Evolutionary conservation across 37 sponge, comb jelly and placozoan species (phyloP).

Genomic region (Oopsacas minuta): DNA sequence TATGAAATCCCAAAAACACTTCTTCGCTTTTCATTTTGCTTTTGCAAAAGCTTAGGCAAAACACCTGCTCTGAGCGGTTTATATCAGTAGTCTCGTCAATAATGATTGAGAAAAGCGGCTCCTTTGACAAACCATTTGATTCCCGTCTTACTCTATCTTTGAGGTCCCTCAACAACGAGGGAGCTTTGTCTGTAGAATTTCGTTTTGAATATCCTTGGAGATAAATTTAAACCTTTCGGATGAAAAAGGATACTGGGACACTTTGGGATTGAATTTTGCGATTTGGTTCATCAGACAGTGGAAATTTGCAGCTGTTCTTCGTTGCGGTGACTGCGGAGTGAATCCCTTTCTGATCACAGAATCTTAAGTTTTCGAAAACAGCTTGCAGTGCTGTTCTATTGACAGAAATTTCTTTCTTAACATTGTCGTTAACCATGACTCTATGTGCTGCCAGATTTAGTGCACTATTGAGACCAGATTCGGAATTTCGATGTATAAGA

Average conservation of each 20-base stretch:
- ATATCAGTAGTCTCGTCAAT: no score
- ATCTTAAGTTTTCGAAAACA: neutral
- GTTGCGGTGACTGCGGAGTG: neutral
- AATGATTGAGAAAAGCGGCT: no score
- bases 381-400: neutral
- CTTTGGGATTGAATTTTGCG: neutral
- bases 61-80: no score
- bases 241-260: neutral
- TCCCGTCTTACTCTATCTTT: neutral
- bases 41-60: no score
- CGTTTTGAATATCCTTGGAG: constrained; percentile 7
- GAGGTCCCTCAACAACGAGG: neutral
- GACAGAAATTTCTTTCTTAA: neutral
- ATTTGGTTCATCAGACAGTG: constrained; percentile 13
- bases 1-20: no score
- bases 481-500: neutral
- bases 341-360: neutral
- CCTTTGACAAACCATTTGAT: neutral
- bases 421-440: neutral
- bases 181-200: neutral
- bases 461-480: neutral
- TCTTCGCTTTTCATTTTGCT: no score
- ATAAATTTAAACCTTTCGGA: neutral
- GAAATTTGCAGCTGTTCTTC: neutral
- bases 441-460: neutral